Base-by-base conservation (phyloP, 2,888 invertebrate species). In the Tenthredo amoena region DNA sequence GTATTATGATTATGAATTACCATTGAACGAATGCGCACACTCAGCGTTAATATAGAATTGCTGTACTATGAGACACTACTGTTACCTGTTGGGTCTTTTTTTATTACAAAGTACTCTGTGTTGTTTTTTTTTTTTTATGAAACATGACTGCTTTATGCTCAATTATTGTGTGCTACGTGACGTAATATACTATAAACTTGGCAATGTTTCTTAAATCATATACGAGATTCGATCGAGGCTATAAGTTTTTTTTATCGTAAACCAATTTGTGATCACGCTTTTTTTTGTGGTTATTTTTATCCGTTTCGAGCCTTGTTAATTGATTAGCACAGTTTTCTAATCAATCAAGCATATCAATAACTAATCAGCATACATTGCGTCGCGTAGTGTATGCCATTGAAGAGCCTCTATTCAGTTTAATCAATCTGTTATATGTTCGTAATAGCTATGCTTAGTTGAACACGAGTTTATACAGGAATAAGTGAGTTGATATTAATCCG, bases 11-110 rank as follows among this genome's bases (percentile, higher is more conserved):
- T 71, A 55, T 62, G 84, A 84, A 58, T 74, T 76, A 62, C 58
- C 62, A 81, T 62, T 40, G 40, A 81, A 62, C 26, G 26, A 81
- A 81, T 21, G 62, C 58, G 81, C 58, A 81, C 62, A 62, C 58
- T 81, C 21, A 40, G 15, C 58, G 37, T 34, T 79, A 81, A 34
- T 58, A 62, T 40, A 62, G 26, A 81, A 81, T 55, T 55, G 5
- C 89, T 89, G 89, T 91, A 91, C 90, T 90, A 91, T 90, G 6
- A 89, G 89, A 91, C 88, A 91, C 89, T 90, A 88, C 88, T 90
- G 89, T 92, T 92, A 91, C 90, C 89, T 91, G 91, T 91, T 90
- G 87, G 88, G 89, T 90, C 88, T 90, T 89, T 88, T 87, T 88
- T 88, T 87, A 86, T n/a, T 40, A 12, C 31, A 34, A 55, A 79